phyloP scores from a whole-genome alignment of 2,888 invertebrate genomes.

The Pyrrhosoma nymphula region DNA sequence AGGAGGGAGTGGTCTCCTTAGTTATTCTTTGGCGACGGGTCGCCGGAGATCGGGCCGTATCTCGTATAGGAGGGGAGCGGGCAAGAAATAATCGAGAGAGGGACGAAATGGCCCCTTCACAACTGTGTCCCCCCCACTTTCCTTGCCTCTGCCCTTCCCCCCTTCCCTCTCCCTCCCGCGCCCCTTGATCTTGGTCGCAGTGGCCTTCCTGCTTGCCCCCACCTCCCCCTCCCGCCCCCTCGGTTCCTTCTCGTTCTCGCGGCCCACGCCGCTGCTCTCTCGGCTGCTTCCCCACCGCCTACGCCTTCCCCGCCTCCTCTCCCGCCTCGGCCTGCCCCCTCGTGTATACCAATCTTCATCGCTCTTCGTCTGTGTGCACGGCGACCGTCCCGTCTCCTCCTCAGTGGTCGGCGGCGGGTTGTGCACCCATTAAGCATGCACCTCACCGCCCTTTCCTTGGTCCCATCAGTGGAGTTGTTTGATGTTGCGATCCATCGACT shows the following conservation, averaged over 20 bases:
- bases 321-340: neutral
- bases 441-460: neutral
- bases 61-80: neutral
- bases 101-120: slow-evolving; percentile 7
- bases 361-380: neutral
- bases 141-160: neutral
- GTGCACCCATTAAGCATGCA: neutral
- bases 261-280: slow-evolving; percentile 33
- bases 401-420: neutral
- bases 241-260: neutral
- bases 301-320: slow-evolving; percentile 30
- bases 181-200: neutral
- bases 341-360: neutral
- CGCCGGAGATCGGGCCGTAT: neutral
- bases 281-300: neutral
- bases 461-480: too few species aligned
- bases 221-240: too few species aligned
- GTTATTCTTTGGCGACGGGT: neutral
- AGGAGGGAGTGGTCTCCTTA: neutral
- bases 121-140: neutral
- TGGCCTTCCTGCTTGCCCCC: neutral
- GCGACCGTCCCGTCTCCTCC: neutral
- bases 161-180: too few species aligned
- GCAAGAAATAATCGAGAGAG: slow-evolving; percentile 18
- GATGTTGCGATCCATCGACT: too few species aligned